These are phyloP conservation scores for Valencia hispanica DNA, from an alignment of 2,797 vertebrate species.

Conservation along the genomic window DNA sequence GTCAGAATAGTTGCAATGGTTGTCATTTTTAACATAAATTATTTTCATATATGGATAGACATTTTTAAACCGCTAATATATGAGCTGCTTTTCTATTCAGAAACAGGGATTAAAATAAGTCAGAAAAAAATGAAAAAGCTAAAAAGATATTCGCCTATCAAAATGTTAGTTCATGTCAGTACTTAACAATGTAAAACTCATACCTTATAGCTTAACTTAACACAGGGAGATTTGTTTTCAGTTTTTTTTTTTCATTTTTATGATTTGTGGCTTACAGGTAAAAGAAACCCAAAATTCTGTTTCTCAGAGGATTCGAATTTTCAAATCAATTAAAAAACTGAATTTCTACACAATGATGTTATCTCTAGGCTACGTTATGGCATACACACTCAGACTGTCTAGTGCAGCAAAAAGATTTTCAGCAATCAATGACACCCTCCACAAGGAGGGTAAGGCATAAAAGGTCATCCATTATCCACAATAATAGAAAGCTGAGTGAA, in stretches of 20 bases:
- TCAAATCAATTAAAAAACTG: neutral
- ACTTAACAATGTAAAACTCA: neutral
- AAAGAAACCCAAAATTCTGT: neutral
- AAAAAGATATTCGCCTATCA: neutral
- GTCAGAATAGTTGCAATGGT: constrained; percentile 12
- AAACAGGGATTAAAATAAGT: neutral
- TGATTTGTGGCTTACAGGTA: neutral
- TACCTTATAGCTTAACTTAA: neutral
- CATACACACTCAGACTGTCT: neutral
- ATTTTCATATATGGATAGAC: neutral
- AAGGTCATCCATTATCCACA: neutral
- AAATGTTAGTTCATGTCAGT: neutral
- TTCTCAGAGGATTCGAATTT: neutral
- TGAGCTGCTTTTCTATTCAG: neutral
- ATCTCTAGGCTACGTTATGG: neutral
- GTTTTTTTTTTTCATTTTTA: neutral
- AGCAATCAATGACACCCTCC: neutral
- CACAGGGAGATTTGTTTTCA: neutral
- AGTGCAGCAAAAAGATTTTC: neutral
- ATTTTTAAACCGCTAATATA: neutral
- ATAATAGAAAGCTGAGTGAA: neutral
- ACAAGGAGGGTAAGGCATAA: neutral
- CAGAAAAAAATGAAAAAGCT: neutral
- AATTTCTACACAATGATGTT: neutral
- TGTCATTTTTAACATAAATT: neutral